Conservation (phyloP, 2,797 vertebrate species). For the Buphagus erythrorhynchus region DNA sequence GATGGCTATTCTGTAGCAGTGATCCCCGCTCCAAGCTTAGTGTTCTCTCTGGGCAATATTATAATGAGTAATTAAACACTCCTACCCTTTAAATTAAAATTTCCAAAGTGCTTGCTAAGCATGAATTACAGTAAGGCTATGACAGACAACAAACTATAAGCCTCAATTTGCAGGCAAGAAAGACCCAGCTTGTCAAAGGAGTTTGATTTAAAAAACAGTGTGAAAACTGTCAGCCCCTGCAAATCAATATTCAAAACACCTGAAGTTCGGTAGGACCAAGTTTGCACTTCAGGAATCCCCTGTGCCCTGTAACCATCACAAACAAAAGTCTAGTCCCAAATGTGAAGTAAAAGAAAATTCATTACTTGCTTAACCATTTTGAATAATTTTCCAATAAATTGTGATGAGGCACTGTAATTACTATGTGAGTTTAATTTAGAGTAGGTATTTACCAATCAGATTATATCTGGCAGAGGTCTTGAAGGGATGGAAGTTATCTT, state of each 20-base stretch:
- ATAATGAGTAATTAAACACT: not conserved
- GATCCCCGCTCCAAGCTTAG: not conserved
- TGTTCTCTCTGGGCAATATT: not conserved
- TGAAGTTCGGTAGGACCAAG: not conserved
- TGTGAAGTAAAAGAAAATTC: not conserved
- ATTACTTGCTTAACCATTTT: not conserved
- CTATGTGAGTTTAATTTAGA: not conserved
- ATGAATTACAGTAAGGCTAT: not conserved
- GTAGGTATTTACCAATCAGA: slow-evolving; percentile 11
- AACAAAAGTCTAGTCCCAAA: not conserved
- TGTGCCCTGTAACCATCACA: accelerated
- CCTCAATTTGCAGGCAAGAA: not conserved
- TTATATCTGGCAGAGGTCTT: not conserved
- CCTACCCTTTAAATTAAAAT: not conserved
- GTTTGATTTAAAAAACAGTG: not conserved
- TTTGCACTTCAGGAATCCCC: not conserved
- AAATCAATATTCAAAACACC: not conserved
- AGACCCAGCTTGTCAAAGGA: not conserved
- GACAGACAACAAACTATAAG: not conserved
- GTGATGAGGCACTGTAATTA: slow-evolving; percentile 6
- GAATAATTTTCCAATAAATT: slow-evolving; percentile 13
- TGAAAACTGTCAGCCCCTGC: not conserved
- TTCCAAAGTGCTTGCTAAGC: not conserved
- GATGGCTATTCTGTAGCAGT: not conserved
- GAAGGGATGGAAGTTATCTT: not conserved